Base-by-base conservation (phyloP, 53 echinoderm and acorn worm species). In the Mesocentrotus franciscanus region DNA sequence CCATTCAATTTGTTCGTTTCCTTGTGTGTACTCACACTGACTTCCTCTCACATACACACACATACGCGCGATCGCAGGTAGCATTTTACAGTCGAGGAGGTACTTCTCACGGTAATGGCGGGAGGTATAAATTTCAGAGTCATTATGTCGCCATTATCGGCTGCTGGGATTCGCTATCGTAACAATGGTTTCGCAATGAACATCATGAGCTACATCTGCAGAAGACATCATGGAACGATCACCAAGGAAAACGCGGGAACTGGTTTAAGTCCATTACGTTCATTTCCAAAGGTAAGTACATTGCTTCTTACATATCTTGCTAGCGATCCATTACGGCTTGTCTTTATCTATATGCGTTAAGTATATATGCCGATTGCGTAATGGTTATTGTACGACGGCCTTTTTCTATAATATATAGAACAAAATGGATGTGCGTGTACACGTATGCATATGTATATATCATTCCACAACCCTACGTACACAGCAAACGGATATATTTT, bases 101-200 rank as follows among this genome's bases (percentile, higher is more conserved):
- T 29, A 58, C 87, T 58, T n/a, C 49, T 84, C 8, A 42, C 55
- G 24, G 22, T 42, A 24, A 87, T 87, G 87, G 87, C 87, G 87
- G 87, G 87, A 87, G 87, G 87, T 87, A 87, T 87, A 58, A 87
- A 87, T 87, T 87, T 87, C 29, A 87, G 87, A 87, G 56, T 87
- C 26, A 87, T 87, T n/a, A 87, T 87, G 87, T 87, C 87, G 87
- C 87, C 87, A n/a, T 87, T 87, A 87, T 87, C 87, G 87, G 26
- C 87, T 27, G 58, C 87, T 56, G 59, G 58, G 27, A 58, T 87
- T 59, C n/a, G n/a, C 58, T 58, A 27, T 58, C 14, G 87, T 87
- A 56, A 12, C 4, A 58, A 29, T 57, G 87, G 56, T 87, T 58
- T 27, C 56, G 87, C 58, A 57, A 58, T n/a, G 27, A 87, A 58